Evolutionary conservation across 2,888 invertebrate genomes (phyloP).

Genomic region (Alviniconcha strummeri): DNA sequence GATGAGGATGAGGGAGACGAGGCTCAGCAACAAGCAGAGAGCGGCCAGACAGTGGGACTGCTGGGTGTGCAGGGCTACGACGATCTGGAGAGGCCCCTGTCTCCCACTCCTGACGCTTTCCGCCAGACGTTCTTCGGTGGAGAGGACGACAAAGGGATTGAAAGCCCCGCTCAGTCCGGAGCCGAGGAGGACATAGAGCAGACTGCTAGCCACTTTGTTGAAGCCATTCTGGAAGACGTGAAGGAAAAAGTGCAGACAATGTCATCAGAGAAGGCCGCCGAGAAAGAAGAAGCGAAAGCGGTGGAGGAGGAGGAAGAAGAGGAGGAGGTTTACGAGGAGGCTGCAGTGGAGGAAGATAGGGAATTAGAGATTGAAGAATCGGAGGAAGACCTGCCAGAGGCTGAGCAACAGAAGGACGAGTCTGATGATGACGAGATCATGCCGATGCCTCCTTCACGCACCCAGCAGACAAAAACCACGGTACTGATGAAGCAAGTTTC

Average conservation of each 20-base stretch:
- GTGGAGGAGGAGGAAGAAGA: constrained; percentile 30
- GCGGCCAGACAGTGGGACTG: constrained; percentile 42
- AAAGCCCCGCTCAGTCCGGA: constrained; percentile 17
- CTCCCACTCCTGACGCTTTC: constrained; percentile 73
- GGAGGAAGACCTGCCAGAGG: constrained; percentile 69
- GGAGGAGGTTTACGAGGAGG: constrained; percentile 31
- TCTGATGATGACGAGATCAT: constrained; percentile 8
- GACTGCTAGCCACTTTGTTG: constrained; percentile 66
- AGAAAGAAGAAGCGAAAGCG: constrained; percentile 34
- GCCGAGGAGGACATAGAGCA: constrained; percentile 52
- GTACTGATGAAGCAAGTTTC: constrained; percentile 55
- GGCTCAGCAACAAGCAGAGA: constrained; percentile 40
- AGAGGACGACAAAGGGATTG: constrained; percentile 22
- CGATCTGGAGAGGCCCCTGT: constrained; percentile 77
- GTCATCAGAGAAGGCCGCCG: constrained; percentile 44
- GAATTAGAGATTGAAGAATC: constrained; percentile 61
- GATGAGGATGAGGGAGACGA: constrained; percentile 42
- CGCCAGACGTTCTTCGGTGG: constrained; percentile 58
- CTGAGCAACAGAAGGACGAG: constrained; percentile 30
- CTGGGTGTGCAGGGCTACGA: constrained; percentile 57
- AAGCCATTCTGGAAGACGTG: constrained; percentile 66
- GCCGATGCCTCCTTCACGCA: constrained; percentile 4
- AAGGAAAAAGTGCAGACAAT: constrained; percentile 55
- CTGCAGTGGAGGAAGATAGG: constrained; percentile 54
- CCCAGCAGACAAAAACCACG: constrained; percentile 28